Evolutionary conservation across 2,888 invertebrate genomes (phyloP).

Genomic region (Falcaria lacertinaria): DNA sequence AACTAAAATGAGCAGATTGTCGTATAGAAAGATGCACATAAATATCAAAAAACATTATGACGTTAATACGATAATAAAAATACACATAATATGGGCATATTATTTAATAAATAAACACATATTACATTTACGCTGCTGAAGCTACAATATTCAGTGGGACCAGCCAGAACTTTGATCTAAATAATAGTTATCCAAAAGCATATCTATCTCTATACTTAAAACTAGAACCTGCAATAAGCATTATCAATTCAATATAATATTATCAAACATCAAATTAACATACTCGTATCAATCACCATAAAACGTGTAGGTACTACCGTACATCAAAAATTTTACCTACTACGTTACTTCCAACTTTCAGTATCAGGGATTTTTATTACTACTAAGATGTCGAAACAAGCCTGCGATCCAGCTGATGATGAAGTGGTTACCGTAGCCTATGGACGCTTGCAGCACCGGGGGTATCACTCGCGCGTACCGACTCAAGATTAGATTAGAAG

Average conservation of each 20-base stretch:
- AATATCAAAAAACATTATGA: no score
- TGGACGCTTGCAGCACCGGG: no score
- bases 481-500: no score
- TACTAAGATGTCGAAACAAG: no score
- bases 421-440: no score
- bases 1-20: not conserved
- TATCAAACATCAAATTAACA: slow-evolving; percentile 38
- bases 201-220: slow-evolving; percentile 10
- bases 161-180: slow-evolving; percentile 42
- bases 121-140: slow-evolving; percentile 62
- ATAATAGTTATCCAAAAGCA: slow-evolving; percentile 9
- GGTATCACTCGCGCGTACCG: no score
- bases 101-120: slow-evolving; percentile 70
- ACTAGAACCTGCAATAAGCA: slow-evolving; percentile 7
- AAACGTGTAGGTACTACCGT: not conserved
- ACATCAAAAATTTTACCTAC: no score
- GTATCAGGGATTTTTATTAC: not conserved
- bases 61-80: not conserved
- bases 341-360: no score
- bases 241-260: slow-evolving; percentile 20
- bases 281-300: slow-evolving; percentile 15
- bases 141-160: slow-evolving; percentile 51
- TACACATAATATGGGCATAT: slow-evolving; percentile 32
- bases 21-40: no score
- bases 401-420: no score